phyloP scores from a whole-genome alignment of 2,113 vertebrate species.

The Ploceus nigricollis region DNA sequence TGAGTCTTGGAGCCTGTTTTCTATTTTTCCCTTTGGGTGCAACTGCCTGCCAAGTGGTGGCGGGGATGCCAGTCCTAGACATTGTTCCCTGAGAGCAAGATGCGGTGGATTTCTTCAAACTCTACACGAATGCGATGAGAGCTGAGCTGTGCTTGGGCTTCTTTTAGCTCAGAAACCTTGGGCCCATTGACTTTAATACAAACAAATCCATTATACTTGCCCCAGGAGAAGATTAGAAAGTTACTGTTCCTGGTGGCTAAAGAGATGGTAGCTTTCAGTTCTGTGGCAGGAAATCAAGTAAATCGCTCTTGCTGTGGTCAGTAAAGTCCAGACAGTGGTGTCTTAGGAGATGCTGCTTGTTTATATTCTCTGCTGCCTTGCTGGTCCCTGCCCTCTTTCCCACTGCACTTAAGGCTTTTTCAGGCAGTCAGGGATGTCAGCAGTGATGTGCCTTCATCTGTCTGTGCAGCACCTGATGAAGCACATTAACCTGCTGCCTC shows the following conservation, averaged over 20 bases:
- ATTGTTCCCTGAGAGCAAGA: not conserved
- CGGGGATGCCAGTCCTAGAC: not conserved
- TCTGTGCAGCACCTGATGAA: slow-evolving; percentile 85
- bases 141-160: not conserved
- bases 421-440: not conserved
- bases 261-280: not conserved
- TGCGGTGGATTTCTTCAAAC: not conserved
- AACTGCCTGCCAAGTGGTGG: not conserved
- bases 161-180: not conserved
- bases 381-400: not conserved
- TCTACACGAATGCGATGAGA: not conserved
- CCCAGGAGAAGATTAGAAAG: not conserved
- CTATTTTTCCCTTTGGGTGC: not conserved
- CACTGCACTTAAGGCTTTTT: not conserved
- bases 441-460: not conserved
- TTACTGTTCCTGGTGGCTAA: not conserved
- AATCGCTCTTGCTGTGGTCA: not conserved
- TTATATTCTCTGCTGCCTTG: not conserved
- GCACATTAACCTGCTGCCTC: slow-evolving; percentile 89
- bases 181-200: not conserved
- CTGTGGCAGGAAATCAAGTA: not conserved
- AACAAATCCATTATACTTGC: not conserved
- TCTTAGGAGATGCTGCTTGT: not conserved
- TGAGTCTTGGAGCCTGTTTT: not conserved
- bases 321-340: not conserved